Evolutionary conservation across 1,140 invertebrate species (phyloP).

Genomic region (Brachionus rotundiformis): DNA sequence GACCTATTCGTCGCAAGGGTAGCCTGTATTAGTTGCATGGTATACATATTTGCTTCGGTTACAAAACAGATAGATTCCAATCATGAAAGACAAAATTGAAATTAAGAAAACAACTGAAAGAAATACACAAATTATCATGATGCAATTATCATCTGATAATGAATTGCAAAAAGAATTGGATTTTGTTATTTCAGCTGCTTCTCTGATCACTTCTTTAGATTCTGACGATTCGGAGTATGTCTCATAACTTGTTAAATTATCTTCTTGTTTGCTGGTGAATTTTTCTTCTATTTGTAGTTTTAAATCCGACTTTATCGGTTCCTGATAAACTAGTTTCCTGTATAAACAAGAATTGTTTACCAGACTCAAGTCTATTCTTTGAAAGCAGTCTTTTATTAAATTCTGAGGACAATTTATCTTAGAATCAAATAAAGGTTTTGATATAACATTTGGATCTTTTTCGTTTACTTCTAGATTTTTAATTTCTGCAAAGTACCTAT

Average conservation of each 20-base stretch:
- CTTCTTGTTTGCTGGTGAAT: conserved; percentile 18
- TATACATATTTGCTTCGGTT: conserved; percentile 23
- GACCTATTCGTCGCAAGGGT: not conserved
- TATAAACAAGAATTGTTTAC: conserved; percentile 36
- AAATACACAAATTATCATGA: not conserved
- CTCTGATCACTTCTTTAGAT: not conserved
- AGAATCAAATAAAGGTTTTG: not conserved
- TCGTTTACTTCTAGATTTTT: conserved; percentile 3
- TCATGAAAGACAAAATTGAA: not conserved
- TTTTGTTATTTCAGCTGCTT: not conserved
- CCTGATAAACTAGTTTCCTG: not conserved
- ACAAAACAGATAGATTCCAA: conserved; percentile 13
- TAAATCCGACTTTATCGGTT: not conserved
- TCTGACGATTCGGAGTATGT: not conserved
- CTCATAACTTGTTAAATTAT: not conserved
- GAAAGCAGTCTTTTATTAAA: not conserved
- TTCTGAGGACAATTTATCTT: not conserved
- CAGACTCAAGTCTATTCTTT: not conserved
- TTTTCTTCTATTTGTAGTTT: not conserved
- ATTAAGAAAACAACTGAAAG: not conserved
- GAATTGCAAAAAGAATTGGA: not conserved
- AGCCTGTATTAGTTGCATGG: not conserved
- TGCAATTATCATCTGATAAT: not conserved
- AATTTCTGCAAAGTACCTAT: not conserved
- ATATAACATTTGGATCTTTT: not conserved